Evolutionary conservation across 2,888 invertebrate genomes (phyloP), one percentile per base, ranked within the genome.

Genomic region (Drosophila cognata): DNA sequence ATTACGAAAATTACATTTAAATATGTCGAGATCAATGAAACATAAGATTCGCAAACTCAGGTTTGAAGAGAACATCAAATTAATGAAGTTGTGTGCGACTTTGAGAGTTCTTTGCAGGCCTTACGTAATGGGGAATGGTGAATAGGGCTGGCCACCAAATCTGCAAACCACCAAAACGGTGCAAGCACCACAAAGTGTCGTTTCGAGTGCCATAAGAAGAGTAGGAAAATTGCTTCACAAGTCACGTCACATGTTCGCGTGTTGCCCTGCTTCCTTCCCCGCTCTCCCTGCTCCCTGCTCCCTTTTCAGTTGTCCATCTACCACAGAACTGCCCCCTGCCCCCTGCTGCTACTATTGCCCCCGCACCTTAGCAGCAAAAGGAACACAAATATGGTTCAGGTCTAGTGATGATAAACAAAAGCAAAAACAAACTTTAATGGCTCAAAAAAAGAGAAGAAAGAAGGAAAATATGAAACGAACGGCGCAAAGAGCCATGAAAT

Each of bases 371-470:
- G 29, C 46, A 38, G 41, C 29, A 38, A 60, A 33, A 31, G 50
- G 43, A 28, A 41, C 38, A 58, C 60, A 46, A 74, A 48, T 50
- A 56, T 35, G 58, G 68, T 53, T 50, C 60, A 53, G 58, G 64
- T 71, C 71, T 72, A 58, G 68, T 51, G 71, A 70, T 59, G 67
- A 68, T 73, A 85, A 71, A 68, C 68, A 79, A 68, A 77, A 63
- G 65, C 58, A 73, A 70, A 64, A 69, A 68, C 66, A 65, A 71
- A 79, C 85, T 84, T 82, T 86, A 83, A 86, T 83, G 86, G 78
- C 71, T 62, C 51, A 33, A 77, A 63, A 58, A 16, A 56, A 38
- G 31, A 36, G 51, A 38, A 25, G 50, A 41, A 38, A 6, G 6
- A 25, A 50, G 58, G 43, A 71, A 80, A 76, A 68, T 63, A 80